Conservation (phyloP, 2,888 invertebrate genomes). For the Cremastinae sp. region DNA sequence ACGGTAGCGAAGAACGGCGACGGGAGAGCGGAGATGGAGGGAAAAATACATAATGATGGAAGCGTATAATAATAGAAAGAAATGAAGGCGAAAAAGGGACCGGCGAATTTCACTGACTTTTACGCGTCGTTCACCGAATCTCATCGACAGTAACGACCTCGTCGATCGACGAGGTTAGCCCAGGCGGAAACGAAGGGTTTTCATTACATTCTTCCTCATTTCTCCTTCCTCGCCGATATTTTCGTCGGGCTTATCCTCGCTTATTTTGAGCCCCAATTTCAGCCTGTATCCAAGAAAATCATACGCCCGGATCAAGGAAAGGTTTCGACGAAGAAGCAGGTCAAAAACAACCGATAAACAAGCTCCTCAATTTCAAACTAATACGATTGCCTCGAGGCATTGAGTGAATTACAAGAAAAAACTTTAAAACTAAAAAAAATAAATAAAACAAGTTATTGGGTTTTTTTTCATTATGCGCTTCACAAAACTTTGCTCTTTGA, state of each 20-base stretch:
- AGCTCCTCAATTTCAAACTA: background rate
- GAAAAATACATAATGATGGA: conserved; percentile 4
- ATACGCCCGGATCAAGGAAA: conserved; percentile 1
- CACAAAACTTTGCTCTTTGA: too few species aligned
- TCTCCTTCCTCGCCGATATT: conserved; percentile 27
- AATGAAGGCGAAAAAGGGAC: conserved; percentile 9
- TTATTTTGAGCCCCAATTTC: conserved; percentile 3
- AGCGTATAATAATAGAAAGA: conserved; percentile 8
- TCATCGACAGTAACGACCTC: conserved; percentile 54
- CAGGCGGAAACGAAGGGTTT: conserved; percentile 57
- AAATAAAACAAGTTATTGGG: too few species aligned
- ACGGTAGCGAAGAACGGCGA: too few species aligned
- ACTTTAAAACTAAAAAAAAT: too few species aligned
- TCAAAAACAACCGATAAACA: too few species aligned
- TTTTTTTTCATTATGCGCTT: too few species aligned
- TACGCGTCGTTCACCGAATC: conserved; percentile 39
- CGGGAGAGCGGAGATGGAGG: background rate
- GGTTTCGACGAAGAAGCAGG: too few species aligned
- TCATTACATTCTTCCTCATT: conserved; percentile 17
- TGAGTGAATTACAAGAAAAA: background rate
- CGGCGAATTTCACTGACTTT: conserved; percentile 31
- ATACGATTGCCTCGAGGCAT: too few species aligned
- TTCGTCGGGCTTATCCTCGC: conserved; percentile 7
- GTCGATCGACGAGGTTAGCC: conserved; percentile 54
- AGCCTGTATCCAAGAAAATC: conserved; percentile 4